Base-by-base conservation (phyloP, 2,113 vertebrate genomes). In the Indicator indicator region DNA sequence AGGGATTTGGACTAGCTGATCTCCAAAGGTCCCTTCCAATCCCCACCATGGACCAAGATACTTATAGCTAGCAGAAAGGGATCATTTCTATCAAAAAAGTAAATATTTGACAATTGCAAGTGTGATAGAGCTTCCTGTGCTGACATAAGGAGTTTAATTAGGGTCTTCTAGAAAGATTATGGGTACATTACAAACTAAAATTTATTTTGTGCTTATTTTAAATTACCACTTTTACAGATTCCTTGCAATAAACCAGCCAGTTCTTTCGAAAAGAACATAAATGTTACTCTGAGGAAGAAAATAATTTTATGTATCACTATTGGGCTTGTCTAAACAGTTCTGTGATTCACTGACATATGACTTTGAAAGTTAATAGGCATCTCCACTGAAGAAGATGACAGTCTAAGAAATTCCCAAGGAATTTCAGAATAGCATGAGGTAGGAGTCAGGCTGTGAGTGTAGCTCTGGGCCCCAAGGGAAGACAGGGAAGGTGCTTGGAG, bases 341-440 rank as follows among this genome's bases (percentile, higher is more conserved):
- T 69, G 54, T 68, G 81, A 86, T 90, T 94, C 93, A 83, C 63
- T 93, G 88, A 83, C 64, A 78, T 33, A 74, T 19, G 87, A 87
- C 72, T 95, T 92, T 52, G 87, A 74, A 89, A 86, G 78, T 58
- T 85, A 95, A 92, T 19, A 78, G 69, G 74, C 85, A 87, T 58
- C 62, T 90, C 79, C 69, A 48, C 60, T 76, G 86, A 48, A 80
- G 72, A 85, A 95, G 64, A 17, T 68, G 74, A 78, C 67, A 70
- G 64, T 44, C 50, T 46, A 82, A 89, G 64, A 88, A 91, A 94
- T 32, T 36, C 36, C 36, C 81, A 92, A 86, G 76, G 48, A 24
- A 40, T 75, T 86, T 92, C 40, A 32, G 91, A 95, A 33, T 10
- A 81, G 88, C 63, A 24, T 9, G 44, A 88, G 70, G 83, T 23